These are phyloP conservation scores for Molanna angustata DNA, from an alignment of 2,888 invertebrate species.

Conservation along the genomic window DNA sequence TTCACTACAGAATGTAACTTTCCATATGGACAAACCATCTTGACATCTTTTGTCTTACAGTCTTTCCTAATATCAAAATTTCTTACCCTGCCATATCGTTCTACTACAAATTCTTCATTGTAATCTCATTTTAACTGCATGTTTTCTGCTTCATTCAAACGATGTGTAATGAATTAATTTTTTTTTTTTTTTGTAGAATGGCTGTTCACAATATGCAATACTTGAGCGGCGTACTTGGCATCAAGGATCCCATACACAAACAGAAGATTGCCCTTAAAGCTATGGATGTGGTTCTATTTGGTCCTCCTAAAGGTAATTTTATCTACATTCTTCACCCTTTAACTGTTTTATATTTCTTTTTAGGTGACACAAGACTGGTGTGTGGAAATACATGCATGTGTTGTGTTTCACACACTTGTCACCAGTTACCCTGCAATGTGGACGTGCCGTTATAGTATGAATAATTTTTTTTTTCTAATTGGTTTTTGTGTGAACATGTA, in stretches of 20 bases:
- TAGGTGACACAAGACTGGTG: no score
- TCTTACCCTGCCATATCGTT: not conserved
- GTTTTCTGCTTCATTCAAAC: not conserved
- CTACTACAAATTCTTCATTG: not conserved
- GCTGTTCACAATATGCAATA: conserved; percentile 94
- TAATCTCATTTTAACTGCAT: not conserved
- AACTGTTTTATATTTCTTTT: no score
- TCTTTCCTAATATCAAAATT: not conserved
- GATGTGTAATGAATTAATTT: not conserved
- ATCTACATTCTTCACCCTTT: no score
- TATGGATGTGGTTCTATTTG: conserved; percentile 98
- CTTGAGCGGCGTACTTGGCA: conserved; percentile 82
- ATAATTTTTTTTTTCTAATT: no score
- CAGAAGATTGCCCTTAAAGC: conserved; percentile 97
- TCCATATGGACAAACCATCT: no score
- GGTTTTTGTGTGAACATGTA: no score
- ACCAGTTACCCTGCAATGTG: no score
- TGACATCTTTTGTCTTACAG: not conserved
- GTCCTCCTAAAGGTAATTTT: conserved; percentile 92
- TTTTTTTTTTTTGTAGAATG: conserved; percentile 59
- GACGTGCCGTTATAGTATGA: no score
- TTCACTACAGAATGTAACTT: no score
- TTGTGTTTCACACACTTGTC: no score
- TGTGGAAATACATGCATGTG: no score
- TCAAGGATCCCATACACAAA: conserved; percentile 97